These are phyloP conservation scores for Cryptus viduatorius DNA, from an alignment of 2,888 invertebrate species.

Conservation along the genomic window DNA sequence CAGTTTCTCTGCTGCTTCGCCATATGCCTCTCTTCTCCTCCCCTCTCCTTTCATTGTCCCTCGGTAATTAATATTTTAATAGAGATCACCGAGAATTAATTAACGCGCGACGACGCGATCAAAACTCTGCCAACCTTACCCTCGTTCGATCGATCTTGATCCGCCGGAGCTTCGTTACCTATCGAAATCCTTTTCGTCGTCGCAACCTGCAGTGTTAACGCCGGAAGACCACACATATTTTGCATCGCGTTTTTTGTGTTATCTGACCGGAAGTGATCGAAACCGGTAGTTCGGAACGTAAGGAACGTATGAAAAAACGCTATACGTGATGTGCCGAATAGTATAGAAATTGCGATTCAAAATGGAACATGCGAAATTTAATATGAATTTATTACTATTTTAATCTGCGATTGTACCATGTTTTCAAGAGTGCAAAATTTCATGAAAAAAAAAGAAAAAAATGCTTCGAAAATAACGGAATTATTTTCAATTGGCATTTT, in stretches of 20 bases:
- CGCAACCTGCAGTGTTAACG: not conserved
- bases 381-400: no score
- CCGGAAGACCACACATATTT: not conserved
- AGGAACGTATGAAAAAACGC: no score
- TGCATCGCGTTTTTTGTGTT: not conserved
- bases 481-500: no score
- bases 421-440: no score
- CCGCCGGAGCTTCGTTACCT: conserved; percentile 45
- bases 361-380: no score
- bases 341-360: no score
- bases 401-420: no score
- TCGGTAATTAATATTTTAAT: conserved; percentile 84
- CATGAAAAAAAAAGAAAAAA: no score
- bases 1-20: conserved; percentile 57
- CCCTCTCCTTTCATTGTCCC: conserved; percentile 77
- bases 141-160: conserved; percentile 76
- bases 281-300: not conserved
- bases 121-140: conserved; percentile 63
- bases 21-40: conserved; percentile 50
- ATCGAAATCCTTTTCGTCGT: conserved; percentile 21
- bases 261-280: not conserved
- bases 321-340: no score
- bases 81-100: conserved; percentile 83
- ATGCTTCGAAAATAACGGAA: no score
- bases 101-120: conserved; percentile 79